Evolutionary conservation across 2,113 vertebrate species (phyloP).

Genomic region (Coregonus clupeaformis): DNA sequence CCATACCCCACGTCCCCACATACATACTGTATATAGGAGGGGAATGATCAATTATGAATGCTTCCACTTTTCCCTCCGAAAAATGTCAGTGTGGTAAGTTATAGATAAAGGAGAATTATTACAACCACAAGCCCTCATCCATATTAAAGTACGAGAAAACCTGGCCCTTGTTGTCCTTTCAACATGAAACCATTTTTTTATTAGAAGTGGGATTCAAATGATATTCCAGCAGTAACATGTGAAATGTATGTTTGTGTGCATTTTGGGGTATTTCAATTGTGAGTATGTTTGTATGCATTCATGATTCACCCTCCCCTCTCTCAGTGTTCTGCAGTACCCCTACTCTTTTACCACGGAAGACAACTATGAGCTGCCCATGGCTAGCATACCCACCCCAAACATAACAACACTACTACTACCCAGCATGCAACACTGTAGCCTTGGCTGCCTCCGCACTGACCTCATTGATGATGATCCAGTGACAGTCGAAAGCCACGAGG

Average conservation of each 20-base stretch:
- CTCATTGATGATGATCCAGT: slow-evolving; percentile 99
- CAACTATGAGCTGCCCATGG: neutral
- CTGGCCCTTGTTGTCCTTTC: neutral
- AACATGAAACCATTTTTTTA: neutral
- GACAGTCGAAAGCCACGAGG: slow-evolving; percentile 98
- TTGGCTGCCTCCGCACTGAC: slow-evolving; percentile 68
- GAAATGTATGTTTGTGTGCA: neutral
- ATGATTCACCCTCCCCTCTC: neutral
- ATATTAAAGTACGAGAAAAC: neutral
- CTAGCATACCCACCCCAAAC: neutral
- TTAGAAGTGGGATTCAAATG: neutral
- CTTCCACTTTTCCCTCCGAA: slow-evolving; percentile 21
- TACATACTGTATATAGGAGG: neutral
- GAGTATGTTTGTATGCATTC: no score
- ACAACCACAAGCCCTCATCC: neutral
- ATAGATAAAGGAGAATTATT: slow-evolving; percentile 2
- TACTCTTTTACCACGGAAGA: neutral
- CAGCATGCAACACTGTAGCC: neutral
- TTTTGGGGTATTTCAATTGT: neutral
- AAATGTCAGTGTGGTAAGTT: neutral
- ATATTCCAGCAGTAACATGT: no score
- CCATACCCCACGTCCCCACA: neutral
- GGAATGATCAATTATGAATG: slow-evolving; percentile 18
- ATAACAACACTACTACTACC: neutral
- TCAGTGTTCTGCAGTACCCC: neutral